These are phyloP conservation scores for Ariolimax columbianus DNA, from an alignment of 2,888 invertebrate genomes.

Conservation along the genomic window DNA sequence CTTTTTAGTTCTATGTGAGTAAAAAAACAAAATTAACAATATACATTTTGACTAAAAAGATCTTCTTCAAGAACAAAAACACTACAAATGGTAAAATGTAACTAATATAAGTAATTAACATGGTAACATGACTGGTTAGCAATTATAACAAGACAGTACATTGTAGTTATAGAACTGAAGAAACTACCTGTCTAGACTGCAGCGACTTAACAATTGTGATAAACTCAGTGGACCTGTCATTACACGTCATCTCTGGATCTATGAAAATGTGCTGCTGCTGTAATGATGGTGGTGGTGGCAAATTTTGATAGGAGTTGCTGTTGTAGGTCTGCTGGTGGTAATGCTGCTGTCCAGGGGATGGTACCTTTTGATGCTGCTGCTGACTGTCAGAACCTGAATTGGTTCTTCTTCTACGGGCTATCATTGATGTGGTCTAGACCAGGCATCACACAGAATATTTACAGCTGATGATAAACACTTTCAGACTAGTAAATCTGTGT, in stretches of 20 bases:
- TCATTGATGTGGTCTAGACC: constrained; percentile 62
- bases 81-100: no score
- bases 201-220: constrained; percentile 92
- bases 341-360: not conserved
- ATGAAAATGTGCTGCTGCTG: constrained; percentile 38
- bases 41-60: no score
- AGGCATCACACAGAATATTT: constrained; percentile 11
- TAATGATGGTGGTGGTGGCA: constrained; percentile 33
- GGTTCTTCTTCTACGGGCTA: constrained; percentile 70
- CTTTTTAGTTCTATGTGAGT: no score
- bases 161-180: not conserved
- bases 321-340: constrained; percentile 31
- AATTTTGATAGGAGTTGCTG: constrained; percentile 36
- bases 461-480: not conserved
- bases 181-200: constrained; percentile 84
- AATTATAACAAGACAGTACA: no score
- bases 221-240: constrained; percentile 95
- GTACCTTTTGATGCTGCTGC: constrained; percentile 23
- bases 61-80: no score
- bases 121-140: no score
- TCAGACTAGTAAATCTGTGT: no score
- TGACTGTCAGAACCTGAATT: constrained; percentile 70
- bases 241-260: constrained; percentile 81
- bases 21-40: no score
- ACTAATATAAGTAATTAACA: no score